Base-by-base conservation (phyloP, 2,888 invertebrate genomes). In the Microchrysa polita region DNA sequence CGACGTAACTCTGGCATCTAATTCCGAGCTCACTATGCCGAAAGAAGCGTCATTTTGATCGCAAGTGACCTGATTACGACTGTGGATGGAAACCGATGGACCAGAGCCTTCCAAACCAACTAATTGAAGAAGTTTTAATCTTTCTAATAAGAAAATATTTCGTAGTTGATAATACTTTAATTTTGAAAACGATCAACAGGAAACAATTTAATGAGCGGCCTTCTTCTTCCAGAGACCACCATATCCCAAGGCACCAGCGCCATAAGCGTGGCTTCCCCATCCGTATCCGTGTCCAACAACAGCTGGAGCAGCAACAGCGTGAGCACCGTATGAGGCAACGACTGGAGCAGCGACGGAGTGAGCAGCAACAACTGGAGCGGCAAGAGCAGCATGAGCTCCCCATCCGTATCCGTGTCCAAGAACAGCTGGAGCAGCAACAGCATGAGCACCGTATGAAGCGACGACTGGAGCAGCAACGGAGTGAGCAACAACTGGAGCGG, bases 201-300 rank as follows among this genome's bases (percentile, higher is more conserved):
- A 34, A 59, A 20, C 14, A 12, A 60, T 61, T 61, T 61, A 61
- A 40, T 61, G 61, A 61, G 61, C 61, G 23, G 61, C 61, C 61
- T 61, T 61, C 61, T 61, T 61, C 61, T 61, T 61, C 61, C 61
- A 61, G 61, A 61, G 61, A 40, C 23, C 61, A 48, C 48, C 48
- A 48, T 48, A 48, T 48, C 48, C 48, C 48, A 4, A 48, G 48
- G 48, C 48, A 7, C 5, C 5, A 16, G 27, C n/a, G 34, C n/a
- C 61, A 9, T 16, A 61, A 40, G 40, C 61, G 10, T 61, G 23
- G 23, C 27, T 40, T 34, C 61, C 61, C 27, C 23, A 61, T 61
- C 16, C 34, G 40, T 61, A 16, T 34, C 61, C 61, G 18, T 61
- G 23, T 18, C 7, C 12, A 4, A 40, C 23, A 40, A 27, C n/a